Evolutionary conservation across 2,113 vertebrate genomes (phyloP).

Genomic region (Sisor rabdophorus): DNA sequence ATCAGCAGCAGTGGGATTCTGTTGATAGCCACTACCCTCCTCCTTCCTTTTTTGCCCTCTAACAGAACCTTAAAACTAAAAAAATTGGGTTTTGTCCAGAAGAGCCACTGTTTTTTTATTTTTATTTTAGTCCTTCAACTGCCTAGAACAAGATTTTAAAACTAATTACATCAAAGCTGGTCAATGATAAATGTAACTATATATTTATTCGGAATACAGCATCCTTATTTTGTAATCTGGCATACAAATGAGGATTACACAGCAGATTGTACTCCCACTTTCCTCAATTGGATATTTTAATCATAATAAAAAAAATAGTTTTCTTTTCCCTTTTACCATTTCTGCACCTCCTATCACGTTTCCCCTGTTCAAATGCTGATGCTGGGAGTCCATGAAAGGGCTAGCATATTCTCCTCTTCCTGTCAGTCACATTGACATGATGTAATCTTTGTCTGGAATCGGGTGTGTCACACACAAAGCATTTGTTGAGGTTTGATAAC

Average conservation of each 20-base stretch:
- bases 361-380: not conserved
- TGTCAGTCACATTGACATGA: not conserved
- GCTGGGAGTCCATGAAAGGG: not conserved
- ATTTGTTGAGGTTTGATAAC: not conserved
- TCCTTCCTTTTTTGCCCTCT: not conserved
- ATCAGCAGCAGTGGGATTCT: conserved; percentile 3
- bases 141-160: conserved; percentile 18
- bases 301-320: not conserved
- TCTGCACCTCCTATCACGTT: too few relatives aligned
- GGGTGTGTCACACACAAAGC: not conserved
- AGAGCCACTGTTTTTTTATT: not conserved
- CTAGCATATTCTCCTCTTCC: not conserved
- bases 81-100: conserved; percentile 31
- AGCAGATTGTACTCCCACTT: not conserved
- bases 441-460: not conserved
- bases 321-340: not conserved
- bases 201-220: conserved; percentile 10
- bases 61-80: conserved; percentile 27
- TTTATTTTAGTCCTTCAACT: conserved; percentile 24
- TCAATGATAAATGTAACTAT: conserved; percentile 10
- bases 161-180: conserved; percentile 14
- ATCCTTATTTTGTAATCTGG: not conserved
- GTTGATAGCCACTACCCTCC: not conserved
- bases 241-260: not conserved
- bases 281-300: not conserved